A percentile compares a stretch with the other conserved stretches of the same genome.
These are phyloP conservation scores for Ectropis grisescens DNA, from an alignment of 1,140 invertebrate genomes.

Conservation along the genomic window DNA sequence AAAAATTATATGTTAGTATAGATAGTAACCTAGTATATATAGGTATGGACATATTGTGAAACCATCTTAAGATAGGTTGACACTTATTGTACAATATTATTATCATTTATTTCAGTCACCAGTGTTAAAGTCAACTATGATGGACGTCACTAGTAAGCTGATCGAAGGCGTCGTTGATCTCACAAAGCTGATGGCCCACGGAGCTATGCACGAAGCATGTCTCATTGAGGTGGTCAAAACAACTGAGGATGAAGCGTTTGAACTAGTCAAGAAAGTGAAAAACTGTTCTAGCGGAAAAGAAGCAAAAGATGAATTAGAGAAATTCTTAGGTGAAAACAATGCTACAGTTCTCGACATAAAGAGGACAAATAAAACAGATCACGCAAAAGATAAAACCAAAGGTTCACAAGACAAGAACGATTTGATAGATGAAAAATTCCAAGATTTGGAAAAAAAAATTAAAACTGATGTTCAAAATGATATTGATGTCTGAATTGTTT, in stretches of 20 bases:
- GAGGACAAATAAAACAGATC: slow-evolving; percentile 3
- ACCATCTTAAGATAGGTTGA: too few relatives aligned
- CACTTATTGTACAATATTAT: too few relatives aligned
- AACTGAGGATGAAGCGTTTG: slow-evolving; percentile 41
- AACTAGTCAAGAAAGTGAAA: slow-evolving; percentile 25
- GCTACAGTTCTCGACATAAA: slow-evolving; percentile 40
- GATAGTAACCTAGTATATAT: too few relatives aligned
- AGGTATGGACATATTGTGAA: too few relatives aligned
- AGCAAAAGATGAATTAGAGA: slow-evolving; percentile 20
- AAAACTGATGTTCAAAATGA: too few relatives aligned
- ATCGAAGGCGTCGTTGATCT: slow-evolving; percentile 43
- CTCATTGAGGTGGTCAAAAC: slow-evolving; percentile 53
- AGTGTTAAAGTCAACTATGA: slow-evolving; percentile 48
- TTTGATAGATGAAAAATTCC: too few relatives aligned
- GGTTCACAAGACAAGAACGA: too few relatives aligned
- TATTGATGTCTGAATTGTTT: too few relatives aligned
- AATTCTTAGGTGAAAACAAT: slow-evolving; percentile 33
- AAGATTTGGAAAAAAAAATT: too few relatives aligned
- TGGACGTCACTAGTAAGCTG: slow-evolving; percentile 47
- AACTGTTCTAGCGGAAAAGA: slow-evolving; percentile 30
- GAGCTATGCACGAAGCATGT: slow-evolving; percentile 58
- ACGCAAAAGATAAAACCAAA: slow-evolving; percentile 7
- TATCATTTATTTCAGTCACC: slow-evolving; percentile 47
- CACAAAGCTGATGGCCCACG: slow-evolving; percentile 51
- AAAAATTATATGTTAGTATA: too few relatives aligned